Conservation (phyloP, 2,113 vertebrate species). For the Callaeas wilsoni region DNA sequence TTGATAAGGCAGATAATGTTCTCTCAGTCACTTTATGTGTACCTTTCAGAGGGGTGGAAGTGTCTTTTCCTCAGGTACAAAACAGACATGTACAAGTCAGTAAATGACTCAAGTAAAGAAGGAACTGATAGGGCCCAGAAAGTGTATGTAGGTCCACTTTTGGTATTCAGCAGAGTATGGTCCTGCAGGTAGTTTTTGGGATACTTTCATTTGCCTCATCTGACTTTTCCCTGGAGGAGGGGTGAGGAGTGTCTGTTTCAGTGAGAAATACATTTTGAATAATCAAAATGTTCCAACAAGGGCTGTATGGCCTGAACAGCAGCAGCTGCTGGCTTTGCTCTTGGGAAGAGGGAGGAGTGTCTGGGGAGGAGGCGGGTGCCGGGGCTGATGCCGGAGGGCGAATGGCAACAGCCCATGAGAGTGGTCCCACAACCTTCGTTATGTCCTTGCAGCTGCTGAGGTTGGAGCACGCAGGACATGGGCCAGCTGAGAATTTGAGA, state of each 20-base stretch:
- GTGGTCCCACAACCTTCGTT: rapidly evolving
- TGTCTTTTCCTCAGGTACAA: background rate
- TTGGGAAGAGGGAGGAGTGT: background rate
- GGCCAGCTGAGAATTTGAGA: background rate
- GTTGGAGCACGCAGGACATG: rapidly evolving
- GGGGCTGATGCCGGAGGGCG: rapidly evolving
- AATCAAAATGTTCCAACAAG: background rate
- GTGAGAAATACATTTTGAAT: background rate
- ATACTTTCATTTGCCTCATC: background rate
- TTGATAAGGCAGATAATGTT: background rate
- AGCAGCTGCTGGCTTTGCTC: background rate
- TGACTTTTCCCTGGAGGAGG: background rate
- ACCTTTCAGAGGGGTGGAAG: background rate
- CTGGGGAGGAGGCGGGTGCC: rapidly evolving
- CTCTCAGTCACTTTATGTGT: background rate
- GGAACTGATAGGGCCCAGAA: background rate
- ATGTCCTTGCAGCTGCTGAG: background rate
- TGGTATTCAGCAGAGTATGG: background rate
- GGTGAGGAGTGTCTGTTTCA: background rate
- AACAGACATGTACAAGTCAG: background rate
- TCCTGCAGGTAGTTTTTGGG: background rate
- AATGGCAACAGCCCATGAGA: background rate
- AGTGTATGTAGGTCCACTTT: background rate
- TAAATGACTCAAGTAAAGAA: background rate
- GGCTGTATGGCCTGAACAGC: background rate